Evolutionary conservation across 2,888 invertebrate genomes (phyloP).

Genomic region (Caradrina clavipalpis): DNA sequence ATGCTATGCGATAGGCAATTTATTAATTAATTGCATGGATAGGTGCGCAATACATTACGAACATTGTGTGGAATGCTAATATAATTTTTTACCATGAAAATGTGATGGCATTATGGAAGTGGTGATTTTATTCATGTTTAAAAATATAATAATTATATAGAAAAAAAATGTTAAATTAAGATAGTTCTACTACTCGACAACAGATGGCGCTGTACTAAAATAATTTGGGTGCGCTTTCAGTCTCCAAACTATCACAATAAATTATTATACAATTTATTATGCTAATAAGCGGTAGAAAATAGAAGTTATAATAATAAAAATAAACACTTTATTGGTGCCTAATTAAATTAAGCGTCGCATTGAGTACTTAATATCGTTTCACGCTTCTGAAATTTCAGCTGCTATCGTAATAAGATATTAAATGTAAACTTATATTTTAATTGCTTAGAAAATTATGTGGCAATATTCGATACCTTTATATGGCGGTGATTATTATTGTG

Average conservation of each 20-base stretch:
- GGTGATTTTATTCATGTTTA: too few relatives aligned
- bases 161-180: background rate
- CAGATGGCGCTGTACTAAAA: conserved; percentile 73
- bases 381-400: conserved; percentile 35
- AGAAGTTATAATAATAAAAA: too few relatives aligned
- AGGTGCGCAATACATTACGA: too few relatives aligned
- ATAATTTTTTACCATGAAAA: too few relatives aligned
- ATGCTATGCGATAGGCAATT: background rate
- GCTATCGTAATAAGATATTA: conserved; percentile 21
- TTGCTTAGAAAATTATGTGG: background rate
- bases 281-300: too few relatives aligned
- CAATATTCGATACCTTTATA: background rate
- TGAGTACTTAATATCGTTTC: conserved; percentile 13
- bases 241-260: too few relatives aligned
- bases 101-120: too few relatives aligned
- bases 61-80: background rate
- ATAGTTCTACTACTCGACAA: conserved; percentile 68
- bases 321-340: background rate
- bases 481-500: background rate
- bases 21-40: background rate
- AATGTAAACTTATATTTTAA: background rate
- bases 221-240: background rate
- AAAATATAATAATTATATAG: too few relatives aligned
- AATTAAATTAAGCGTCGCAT: background rate
- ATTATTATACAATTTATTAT: too few relatives aligned